Base-by-base conservation (phyloP, 2,888 invertebrate species). In the Trimorus sp. region DNA sequence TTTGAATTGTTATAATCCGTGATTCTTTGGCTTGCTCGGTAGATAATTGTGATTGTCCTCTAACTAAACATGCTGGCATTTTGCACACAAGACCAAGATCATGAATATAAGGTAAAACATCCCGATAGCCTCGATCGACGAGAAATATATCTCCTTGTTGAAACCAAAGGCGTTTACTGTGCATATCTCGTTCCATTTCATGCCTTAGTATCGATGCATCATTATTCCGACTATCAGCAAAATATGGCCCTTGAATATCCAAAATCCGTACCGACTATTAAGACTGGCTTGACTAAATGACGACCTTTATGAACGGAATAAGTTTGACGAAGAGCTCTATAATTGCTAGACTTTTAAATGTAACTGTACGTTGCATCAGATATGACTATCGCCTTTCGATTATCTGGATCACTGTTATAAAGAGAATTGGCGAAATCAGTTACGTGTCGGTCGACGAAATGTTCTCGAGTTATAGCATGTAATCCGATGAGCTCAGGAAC, bases 401-500 rank as follows among this genome's bases (percentile, higher is more conserved):
- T 45, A 26, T 48, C n/a, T 26, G 59, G 70, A 37, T 70, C 38
- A 36, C n/a, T 12, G 59, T 70, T 70, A 42, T 59, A 59, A 3
- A 70, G 36, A 12, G 40, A 12, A 59, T 36, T 58, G 12, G 58
- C 58, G 16, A 59, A 63, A 14, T 26, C 36, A 15, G 51, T n/a
- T n/a, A 63, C 49, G 37, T 63, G 38, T 42, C 12, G 3, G 38
- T 56, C 37, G 56, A 56, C 7, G 38, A 56, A 56, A 12, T 56
- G 37, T 36, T 56, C 37, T 37, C 56, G 37, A 56, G 45, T 77
- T 60, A 58, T 69, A 15, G 69, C 38, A 36, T 65, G 48, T 45
- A 69, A 53, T 42, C 62, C 77, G 62, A 77, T 77, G 16, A 69
- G 56, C 16, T 69, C 59, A 38, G 40, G 65, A 26, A 77, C 63